Evolutionary conservation across 1,140 invertebrate species (phyloP), one percentile per base, ranked within the genome.

Genomic region (Drosophila ercepeae): DNA sequence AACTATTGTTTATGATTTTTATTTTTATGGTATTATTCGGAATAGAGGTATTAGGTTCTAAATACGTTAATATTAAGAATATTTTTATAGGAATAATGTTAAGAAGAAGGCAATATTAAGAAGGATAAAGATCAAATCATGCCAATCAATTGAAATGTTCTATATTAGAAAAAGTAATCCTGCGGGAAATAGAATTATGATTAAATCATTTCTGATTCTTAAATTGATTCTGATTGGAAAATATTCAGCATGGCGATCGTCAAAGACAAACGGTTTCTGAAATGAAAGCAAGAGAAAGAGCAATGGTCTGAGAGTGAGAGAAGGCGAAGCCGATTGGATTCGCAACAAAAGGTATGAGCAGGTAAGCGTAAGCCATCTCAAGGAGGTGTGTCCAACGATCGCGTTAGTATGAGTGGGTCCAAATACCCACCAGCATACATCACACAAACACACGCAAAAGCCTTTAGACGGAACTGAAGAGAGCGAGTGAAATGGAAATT

Each of bases 321-420:
- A 41, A 36, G 63, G 53, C 68, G 58, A 48, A 41, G 19, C 34
- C 25, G 57, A 64, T 65, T 52, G 50, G 58, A 89, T 89, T 83
- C 42, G 84, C 83, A 83, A 78, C 65, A 78, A 89, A 88, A 88
- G 82, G 83, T 82, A 69, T 42, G 61, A 60, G 46, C 83, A 89
- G 83, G 83, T 89, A 70, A 77, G 63, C 65, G 59, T 71, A 49
- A 51, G 65, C 59, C 39, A 74, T 58, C 45, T 46, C 36, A 88
- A 76, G 84, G 71, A 88, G 83, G 83, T 78, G 83, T 88, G 83
- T 88, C 83, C 83, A 88, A 78, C 63, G 52, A 7, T 16, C 41
- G 14, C 19, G 36, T 64, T 39, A 13, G 8, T 55, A 34, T 41
- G 21, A 54, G 45, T 42, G 50, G 32, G 58, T 46, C 23, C 7